phyloP scores from a whole-genome alignment of 2,797 vertebrate species.

The Manis pentadactyla region DNA sequence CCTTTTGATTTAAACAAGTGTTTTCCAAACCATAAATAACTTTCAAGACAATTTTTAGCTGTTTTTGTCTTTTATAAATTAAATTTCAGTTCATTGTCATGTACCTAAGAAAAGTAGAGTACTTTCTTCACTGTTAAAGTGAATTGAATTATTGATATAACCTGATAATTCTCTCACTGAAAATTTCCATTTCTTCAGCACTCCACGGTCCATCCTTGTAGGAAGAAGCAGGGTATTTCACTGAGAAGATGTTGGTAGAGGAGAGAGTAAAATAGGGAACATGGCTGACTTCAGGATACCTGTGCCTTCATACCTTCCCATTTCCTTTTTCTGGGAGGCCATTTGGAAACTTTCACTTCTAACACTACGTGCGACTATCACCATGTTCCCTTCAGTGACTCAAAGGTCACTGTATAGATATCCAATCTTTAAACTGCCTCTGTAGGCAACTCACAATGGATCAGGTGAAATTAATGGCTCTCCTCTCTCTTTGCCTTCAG shows the following conservation, averaged over 20 bases:
- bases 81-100: neutral
- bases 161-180: neutral
- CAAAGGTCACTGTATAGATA: neutral
- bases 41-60: neutral
- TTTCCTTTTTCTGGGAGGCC: neutral
- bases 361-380: neutral
- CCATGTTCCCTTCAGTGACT: neutral
- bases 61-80: neutral
- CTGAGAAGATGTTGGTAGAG: neutral
- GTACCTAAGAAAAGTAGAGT: neutral
- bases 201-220: too few relatives aligned
- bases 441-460: neutral
- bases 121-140: neutral
- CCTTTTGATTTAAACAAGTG: neutral
- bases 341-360: neutral
- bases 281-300: neutral
- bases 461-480: neutral
- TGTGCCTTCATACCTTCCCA: neutral
- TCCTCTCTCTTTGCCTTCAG: neutral
- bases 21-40: constrained; percentile 6
- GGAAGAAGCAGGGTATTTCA: neutral
- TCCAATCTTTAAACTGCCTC: neutral
- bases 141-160: neutral
- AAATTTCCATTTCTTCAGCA: neutral
- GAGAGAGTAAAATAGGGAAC: neutral